Conservation (phyloP, 1,140 invertebrate genomes). For the Lordiphosa mommai region DNA sequence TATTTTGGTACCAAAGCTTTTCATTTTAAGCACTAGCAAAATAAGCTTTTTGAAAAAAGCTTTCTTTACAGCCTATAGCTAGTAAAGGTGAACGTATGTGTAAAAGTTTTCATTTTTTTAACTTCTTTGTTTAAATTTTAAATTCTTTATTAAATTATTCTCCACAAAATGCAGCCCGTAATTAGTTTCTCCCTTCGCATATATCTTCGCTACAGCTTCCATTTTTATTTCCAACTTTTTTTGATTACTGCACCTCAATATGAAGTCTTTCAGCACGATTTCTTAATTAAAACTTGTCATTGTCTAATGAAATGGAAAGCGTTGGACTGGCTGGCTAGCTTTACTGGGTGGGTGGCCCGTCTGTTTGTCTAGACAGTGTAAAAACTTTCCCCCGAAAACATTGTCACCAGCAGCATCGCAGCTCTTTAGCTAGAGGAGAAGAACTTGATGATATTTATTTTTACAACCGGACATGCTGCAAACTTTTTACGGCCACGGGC, state of each 20-base stretch:
- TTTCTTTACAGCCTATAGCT: no score
- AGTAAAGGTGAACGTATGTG: no score
- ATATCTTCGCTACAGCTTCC: no score
- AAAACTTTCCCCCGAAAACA: slow-evolving; percentile 15
- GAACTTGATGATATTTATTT: slow-evolving; percentile 69
- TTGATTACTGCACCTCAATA: slow-evolving; percentile 13
- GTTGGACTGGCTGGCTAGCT: slow-evolving; percentile 16
- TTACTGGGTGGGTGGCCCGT: slow-evolving; percentile 26
- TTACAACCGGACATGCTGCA: slow-evolving; percentile 71
- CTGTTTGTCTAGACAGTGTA: slow-evolving; percentile 57
- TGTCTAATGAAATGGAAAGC: slow-evolving; percentile 69
- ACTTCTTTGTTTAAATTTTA: no score
- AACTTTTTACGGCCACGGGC: slow-evolving; percentile 57
- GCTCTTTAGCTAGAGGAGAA: slow-evolving; percentile 5
- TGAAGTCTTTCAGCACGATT: slow-evolving; percentile 55
- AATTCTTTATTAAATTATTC: no score
- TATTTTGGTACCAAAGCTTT: no score
- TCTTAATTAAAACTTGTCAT: slow-evolving; percentile 71
- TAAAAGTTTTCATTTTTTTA: no score
- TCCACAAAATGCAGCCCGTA: no score
- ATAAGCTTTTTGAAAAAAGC: no score
- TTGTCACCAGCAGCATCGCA: slow-evolving; percentile 6
- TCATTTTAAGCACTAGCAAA: no score
- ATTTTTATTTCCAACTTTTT: no score
- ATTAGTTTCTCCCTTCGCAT: background rate